Evolutionary conservation across 2,888 invertebrate species (phyloP).

Genomic region (Steromphala cineraria): DNA sequence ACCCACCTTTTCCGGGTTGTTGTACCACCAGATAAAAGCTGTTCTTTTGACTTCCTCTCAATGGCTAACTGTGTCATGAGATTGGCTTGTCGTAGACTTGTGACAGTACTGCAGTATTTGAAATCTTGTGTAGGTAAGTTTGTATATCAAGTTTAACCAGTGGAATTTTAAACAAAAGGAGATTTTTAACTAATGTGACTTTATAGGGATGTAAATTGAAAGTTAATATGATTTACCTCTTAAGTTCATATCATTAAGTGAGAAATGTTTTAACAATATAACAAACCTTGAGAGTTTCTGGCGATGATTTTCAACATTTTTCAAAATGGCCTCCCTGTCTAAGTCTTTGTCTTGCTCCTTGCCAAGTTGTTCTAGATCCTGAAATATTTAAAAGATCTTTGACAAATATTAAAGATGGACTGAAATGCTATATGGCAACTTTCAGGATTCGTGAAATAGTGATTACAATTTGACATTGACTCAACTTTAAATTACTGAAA

Average conservation of each 20-base stretch:
- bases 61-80: slow-evolving; percentile 65
- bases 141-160: too few species aligned
- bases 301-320: slow-evolving; percentile 68
- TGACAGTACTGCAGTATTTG: slow-evolving; percentile 56
- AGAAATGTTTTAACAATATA: not conserved
- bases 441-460: too few species aligned
- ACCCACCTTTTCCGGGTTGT: slow-evolving; percentile 58
- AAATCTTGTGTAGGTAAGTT: not conserved
- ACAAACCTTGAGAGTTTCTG: slow-evolving; percentile 63
- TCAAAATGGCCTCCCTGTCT: slow-evolving; percentile 65
- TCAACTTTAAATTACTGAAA: too few species aligned
- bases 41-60: slow-evolving; percentile 64
- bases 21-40: slow-evolving; percentile 58
- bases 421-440: too few species aligned
- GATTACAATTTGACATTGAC: too few species aligned
- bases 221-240: too few species aligned
- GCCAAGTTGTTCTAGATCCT: slow-evolving; percentile 69
- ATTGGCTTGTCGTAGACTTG: slow-evolving; percentile 68
- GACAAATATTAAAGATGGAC: too few species aligned
- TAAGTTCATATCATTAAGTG: too few species aligned
- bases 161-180: too few species aligned
- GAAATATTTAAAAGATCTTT: not conserved
- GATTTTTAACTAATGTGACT: too few species aligned
- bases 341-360: slow-evolving; percentile 69
- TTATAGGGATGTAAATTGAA: too few species aligned